Conservation (phyloP, 2,797 vertebrate species). For the Malacoctenus gilli region DNA sequence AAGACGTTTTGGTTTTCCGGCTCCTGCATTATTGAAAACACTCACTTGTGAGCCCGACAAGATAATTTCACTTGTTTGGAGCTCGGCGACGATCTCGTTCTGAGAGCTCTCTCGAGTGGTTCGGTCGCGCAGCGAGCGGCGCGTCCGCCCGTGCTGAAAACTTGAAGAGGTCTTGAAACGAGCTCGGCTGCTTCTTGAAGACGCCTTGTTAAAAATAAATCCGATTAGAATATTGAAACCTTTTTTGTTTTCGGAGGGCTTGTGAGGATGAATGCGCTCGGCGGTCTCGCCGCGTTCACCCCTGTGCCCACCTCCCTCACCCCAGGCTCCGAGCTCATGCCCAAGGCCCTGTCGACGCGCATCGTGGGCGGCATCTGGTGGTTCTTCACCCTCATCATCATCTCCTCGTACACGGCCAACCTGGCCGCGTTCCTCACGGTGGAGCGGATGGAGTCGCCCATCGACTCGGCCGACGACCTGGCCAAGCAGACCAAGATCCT, state of each 20-base stretch:
- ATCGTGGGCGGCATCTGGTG: constrained; percentile 99
- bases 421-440: constrained; percentile 98
- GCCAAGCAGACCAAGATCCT: constrained; percentile 98
- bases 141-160: too few relatives aligned
- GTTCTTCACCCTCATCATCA: constrained; percentile 99
- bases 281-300: constrained; percentile 41
- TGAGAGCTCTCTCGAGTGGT: constrained; percentile 45
- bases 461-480: constrained; percentile 96
- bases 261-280: constrained; percentile 34
- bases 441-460: constrained; percentile 98
- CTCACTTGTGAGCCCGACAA: constrained; percentile 29
- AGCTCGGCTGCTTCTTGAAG: too few relatives aligned
- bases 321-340: constrained; percentile 99
- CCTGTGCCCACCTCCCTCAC: constrained; percentile 71
- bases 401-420: constrained; percentile 98
- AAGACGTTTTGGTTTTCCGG: constrained; percentile 21
- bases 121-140: too few relatives aligned
- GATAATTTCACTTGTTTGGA: constrained; percentile 47
- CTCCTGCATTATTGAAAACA: constrained; percentile 51
- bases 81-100: constrained; percentile 52
- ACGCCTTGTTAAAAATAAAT: constrained; percentile 31
- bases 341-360: constrained; percentile 97
- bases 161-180: too few relatives aligned
- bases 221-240: constrained; percentile 27
- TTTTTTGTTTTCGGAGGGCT: constrained; percentile 6